Evolutionary conservation across 2,797 vertebrate species (phyloP), one percentile per base, ranked within the genome.

Genomic region (Acropternis orthonyx): DNA sequence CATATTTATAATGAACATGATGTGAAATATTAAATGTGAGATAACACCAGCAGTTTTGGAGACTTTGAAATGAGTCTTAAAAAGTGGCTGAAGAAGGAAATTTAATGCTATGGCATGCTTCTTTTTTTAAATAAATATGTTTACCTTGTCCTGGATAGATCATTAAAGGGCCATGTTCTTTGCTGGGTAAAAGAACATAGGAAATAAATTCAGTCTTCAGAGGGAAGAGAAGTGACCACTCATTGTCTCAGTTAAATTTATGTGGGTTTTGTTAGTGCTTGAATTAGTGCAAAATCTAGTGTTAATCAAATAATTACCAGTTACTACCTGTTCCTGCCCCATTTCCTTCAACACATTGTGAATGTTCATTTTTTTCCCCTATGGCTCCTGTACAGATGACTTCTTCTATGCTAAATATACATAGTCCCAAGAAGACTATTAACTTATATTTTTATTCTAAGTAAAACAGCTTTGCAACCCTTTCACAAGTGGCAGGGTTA

Each of bases 391-490:
- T 69, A 2, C 51, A 78, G 58, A 66, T 51, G 39, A 49, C 16
- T 52, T 72, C 73, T 76, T 91, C 44, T 10, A 28, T 3, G 10
- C 13, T 44, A 69, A 77, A 75, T 59, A 14, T 62, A 30, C 52
- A 13, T 34, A 75, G 39, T 17, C 56, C 26, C 54, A 62, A 75
- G n/a, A 74, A 23, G 41, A 73, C 43, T 75, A 43, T 88, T 90
- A 85, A 81, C 73, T 91, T 74, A 72, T 81, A 41, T 85, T 93
- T 94, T 93, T 92, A 88, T 89, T 94, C 76, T 48, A 36, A 79
- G 52, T 39, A 78, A 67, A 95, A 76, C 34, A 93, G 85, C 85
- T 96, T 96, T 90, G 69, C 41, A 75, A 13, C 19, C 63, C 27
- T 85, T 88, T 90, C 48, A 37, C 34, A 78, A 93, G 66, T 52